These are phyloP conservation scores for Anthrax anthrax DNA, from an alignment of 2,888 invertebrate species.

Conservation along the genomic window DNA sequence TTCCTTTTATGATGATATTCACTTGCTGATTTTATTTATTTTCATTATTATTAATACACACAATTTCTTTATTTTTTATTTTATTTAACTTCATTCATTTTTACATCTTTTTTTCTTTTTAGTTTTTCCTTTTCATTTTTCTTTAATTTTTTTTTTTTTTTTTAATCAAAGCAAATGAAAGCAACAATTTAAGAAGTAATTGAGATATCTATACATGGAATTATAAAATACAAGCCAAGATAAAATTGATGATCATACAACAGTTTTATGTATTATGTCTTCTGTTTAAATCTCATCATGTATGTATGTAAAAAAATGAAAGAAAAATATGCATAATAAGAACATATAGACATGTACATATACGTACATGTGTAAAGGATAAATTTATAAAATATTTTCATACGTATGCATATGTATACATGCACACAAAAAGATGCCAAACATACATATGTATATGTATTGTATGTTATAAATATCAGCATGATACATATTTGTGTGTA, in stretches of 20 bases:
- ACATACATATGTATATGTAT: too few species aligned
- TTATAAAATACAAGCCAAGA: constrained; percentile 12
- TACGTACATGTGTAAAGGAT: background rate
- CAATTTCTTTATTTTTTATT: too few species aligned
- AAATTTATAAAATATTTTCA: too few species aligned
- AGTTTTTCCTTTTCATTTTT: background rate
- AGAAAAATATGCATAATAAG: too few species aligned
- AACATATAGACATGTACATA: background rate
- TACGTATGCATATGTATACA: too few species aligned
- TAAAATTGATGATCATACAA: constrained; percentile 10
- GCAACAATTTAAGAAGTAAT: constrained; percentile 7
- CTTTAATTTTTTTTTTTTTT: background rate
- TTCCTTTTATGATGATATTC: background rate
- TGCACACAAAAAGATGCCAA: too few species aligned
- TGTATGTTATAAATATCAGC: too few species aligned
- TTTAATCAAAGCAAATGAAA: background rate
- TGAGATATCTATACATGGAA: constrained; percentile 11
- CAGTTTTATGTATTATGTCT: background rate
- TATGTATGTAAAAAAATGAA: too few species aligned
- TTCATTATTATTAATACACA: background rate
- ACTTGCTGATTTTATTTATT: background rate
- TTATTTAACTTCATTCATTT: too few species aligned
- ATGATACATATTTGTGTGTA: too few species aligned
- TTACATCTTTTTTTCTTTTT: too few species aligned
- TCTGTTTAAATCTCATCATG: too few species aligned